A percentile compares a stretch with the other conserved stretches of the same genome.
Evolutionary conservation across 2,113 vertebrate species (phyloP).

Genomic region (Xenopus borealis): DNA sequence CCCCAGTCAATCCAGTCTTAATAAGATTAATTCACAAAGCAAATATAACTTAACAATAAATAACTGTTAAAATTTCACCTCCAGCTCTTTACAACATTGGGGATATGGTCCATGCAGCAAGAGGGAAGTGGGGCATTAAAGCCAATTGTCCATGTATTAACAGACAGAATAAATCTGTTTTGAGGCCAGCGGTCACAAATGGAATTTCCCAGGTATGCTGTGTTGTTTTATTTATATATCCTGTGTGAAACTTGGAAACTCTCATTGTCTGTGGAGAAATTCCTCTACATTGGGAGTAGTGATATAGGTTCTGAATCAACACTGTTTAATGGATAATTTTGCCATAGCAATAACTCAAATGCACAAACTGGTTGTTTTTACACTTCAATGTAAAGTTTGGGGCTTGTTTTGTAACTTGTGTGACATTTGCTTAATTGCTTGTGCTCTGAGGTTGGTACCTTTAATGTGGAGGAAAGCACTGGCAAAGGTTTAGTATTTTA

Average conservation of each 20-base stretch:
- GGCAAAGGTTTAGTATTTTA: no score
- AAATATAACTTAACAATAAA: no score
- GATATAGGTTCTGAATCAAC: neutral
- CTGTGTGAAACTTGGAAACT: neutral
- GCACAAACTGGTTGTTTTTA: no score
- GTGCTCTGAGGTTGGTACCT: no score
- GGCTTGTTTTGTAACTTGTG: no score
- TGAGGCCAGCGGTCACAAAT: conserved; percentile 88
- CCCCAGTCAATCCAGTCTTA: neutral
- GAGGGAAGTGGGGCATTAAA: conserved; percentile 98
- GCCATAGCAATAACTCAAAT: no score
- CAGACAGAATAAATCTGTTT: conserved; percentile 84
- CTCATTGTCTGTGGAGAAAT: neutral
- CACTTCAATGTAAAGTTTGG: no score
- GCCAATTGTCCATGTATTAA: conserved; percentile 96
- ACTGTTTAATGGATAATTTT: no score
- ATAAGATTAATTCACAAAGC: neutral
- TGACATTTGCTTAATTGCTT: no score
- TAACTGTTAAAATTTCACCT: conserved; percentile 31
- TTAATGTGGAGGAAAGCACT: no score
- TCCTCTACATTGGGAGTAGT: neutral
- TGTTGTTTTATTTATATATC: neutral
- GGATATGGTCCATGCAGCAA: conserved; percentile 95
- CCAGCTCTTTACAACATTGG: conserved; percentile 96
- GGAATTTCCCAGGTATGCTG: conserved; percentile 89